phyloP scores from a whole-genome alignment of 2,888 invertebrate species.

The Xanthia togata region DNA sequence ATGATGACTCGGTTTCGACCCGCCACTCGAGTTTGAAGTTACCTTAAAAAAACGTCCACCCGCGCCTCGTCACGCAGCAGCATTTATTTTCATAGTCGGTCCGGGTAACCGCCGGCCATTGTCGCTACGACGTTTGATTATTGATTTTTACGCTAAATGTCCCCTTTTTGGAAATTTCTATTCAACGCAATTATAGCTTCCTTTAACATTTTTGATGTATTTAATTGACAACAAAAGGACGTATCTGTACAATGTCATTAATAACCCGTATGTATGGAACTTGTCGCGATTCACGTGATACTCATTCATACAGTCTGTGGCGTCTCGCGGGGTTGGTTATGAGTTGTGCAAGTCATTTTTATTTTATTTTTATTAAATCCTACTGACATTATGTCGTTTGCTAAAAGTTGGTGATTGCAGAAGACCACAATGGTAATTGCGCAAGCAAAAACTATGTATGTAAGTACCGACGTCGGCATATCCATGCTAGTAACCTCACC shows the following conservation, averaged over 20 bases:
- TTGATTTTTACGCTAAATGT: conserved; percentile 90
- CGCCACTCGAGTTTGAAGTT: conserved; percentile 79
- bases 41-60: conserved; percentile 86
- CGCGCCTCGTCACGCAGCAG: conserved; percentile 86
- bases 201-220: conserved; percentile 85
- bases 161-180: conserved; percentile 84
- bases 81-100: conserved; percentile 88
- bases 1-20: conserved; percentile 77
- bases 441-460: not conserved
- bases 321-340: conserved; percentile 52
- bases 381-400: conserved; percentile 4
- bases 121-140: conserved; percentile 86
- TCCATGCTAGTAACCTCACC: not conserved
- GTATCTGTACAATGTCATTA: conserved; percentile 86
- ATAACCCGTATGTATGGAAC: conserved; percentile 87
- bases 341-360: conserved; percentile 72
- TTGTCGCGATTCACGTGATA: conserved; percentile 82
- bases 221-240: conserved; percentile 81
- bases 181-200: conserved; percentile 87
- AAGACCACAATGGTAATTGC: not conserved
- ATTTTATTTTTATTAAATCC: conserved; percentile 52
- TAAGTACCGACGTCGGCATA: not conserved
- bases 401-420: conserved; percentile 24
- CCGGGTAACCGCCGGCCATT: conserved; percentile 87
- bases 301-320: conserved; percentile 57